phyloP scores from a whole-genome alignment of 2,797 vertebrate genomes.

The Peromyscus melanophrys region DNA sequence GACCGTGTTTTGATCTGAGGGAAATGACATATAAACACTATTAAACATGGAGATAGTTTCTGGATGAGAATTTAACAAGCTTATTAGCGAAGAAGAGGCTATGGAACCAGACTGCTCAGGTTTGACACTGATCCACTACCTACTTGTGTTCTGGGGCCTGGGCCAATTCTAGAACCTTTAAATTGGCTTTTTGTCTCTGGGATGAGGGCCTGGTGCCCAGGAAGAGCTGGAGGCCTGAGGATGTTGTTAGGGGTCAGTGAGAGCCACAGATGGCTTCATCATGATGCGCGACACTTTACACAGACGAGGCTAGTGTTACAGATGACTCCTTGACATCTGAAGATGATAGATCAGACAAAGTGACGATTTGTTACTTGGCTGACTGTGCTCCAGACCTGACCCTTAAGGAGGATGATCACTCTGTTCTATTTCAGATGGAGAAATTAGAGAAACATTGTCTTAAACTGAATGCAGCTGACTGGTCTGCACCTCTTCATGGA shows the following conservation, averaged over 20 bases:
- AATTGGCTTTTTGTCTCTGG: neutral
- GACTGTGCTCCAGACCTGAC: neutral
- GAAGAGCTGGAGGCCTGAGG: neutral
- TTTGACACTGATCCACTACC: neutral
- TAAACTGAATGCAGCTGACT: neutral
- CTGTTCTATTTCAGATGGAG: neutral
- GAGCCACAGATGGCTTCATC: neutral
- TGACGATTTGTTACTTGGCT: neutral
- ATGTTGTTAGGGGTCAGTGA: conserved; percentile 1
- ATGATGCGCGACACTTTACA: neutral
- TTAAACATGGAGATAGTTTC: neutral
- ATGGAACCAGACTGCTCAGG: neutral
- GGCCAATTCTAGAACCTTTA: neutral
- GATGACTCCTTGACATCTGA: neutral
- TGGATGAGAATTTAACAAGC: neutral
- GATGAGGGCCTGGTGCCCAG: neutral
- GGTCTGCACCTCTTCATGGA: neutral
- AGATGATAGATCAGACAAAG: conserved; percentile 18
- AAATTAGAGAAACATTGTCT: neutral
- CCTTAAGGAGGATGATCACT: neutral
- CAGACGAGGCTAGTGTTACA: neutral
- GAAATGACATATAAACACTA: neutral
- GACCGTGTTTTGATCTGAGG: neutral
- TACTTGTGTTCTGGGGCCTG: neutral
- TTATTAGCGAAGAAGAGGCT: neutral